Percentiles rank a stretch among this genome's conserved stretches.
Conservation (phyloP, 2,113 vertebrate species). For the Centrocercus urophasianus region DNA sequence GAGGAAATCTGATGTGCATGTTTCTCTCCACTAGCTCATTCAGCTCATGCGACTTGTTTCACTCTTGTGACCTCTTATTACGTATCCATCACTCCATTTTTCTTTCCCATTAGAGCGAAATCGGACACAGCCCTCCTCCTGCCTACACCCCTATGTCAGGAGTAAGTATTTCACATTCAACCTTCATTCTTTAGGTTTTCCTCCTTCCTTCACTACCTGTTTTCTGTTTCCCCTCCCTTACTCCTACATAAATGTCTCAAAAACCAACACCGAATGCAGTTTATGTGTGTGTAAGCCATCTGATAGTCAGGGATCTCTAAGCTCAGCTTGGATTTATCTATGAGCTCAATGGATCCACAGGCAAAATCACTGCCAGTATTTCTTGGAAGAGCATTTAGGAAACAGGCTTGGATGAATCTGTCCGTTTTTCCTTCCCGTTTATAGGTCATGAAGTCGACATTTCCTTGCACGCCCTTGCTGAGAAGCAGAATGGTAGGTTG, state of each 20-base stretch:
- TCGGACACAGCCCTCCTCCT: constrained; percentile 87
- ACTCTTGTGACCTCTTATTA: constrained; percentile 77
- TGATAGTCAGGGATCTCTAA: background rate
- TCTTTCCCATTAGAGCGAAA: constrained; percentile 87
- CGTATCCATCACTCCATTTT: constrained; percentile 83
- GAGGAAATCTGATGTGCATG: constrained; percentile 54
- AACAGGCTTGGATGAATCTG: background rate
- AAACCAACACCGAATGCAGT: constrained; percentile 35
- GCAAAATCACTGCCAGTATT: background rate
- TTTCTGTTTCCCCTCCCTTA: constrained; percentile 36
- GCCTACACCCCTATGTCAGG: constrained; percentile 85
- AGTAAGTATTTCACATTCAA: constrained; percentile 81
- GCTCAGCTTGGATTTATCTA: background rate
- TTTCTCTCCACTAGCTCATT: constrained; percentile 61
- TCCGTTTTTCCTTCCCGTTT: background rate
- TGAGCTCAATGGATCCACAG: background rate
- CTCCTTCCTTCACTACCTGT: background rate
- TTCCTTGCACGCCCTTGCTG: background rate
- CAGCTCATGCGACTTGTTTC: constrained; percentile 69
- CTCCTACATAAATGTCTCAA: constrained; percentile 12
- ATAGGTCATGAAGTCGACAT: background rate
- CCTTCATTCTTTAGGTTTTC: constrained; percentile 71
- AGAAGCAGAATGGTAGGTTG: background rate
- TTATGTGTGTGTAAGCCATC: background rate
- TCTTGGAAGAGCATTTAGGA: background rate